These are phyloP conservation scores for Pocillopora damicornis DNA, from an alignment of 64 coral and sea anemone genomes.

Conservation along the genomic window DNA sequence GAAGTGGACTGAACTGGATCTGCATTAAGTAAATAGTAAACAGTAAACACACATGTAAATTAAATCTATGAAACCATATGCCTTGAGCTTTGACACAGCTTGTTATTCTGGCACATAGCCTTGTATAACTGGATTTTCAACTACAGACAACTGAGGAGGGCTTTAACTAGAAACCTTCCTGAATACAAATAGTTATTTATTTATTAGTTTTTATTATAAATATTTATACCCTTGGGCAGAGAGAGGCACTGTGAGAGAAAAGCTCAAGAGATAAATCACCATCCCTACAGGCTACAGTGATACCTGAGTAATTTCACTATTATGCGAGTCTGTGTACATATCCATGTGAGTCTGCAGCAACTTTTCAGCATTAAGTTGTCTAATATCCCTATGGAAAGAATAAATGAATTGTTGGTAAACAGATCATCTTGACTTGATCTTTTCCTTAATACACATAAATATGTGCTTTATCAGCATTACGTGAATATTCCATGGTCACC, in stretches of 20 bases:
- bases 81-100: no score
- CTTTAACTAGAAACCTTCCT: no score
- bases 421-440: no score
- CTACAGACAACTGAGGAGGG: no score
- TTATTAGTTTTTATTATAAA: no score
- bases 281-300: background rate
- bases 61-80: no score
- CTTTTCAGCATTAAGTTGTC: background rate
- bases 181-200: background rate
- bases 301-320: slow-evolving; percentile 68
- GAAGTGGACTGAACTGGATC: slow-evolving; percentile 69
- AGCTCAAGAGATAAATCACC: background rate
- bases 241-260: background rate
- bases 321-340: slow-evolving; percentile 54
- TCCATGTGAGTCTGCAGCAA: background rate
- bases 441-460: no score
- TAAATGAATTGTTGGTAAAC: background rate
- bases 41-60: background rate
- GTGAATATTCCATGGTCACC: no score
- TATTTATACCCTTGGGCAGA: no score
- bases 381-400: slow-evolving; percentile 24
- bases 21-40: slow-evolving; percentile 20
- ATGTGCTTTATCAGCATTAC: no score
- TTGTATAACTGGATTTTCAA: no score
- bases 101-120: no score